Base-by-base conservation (phyloP, 2,113 vertebrate species). In the Melanotaenia duboulayi region DNA sequence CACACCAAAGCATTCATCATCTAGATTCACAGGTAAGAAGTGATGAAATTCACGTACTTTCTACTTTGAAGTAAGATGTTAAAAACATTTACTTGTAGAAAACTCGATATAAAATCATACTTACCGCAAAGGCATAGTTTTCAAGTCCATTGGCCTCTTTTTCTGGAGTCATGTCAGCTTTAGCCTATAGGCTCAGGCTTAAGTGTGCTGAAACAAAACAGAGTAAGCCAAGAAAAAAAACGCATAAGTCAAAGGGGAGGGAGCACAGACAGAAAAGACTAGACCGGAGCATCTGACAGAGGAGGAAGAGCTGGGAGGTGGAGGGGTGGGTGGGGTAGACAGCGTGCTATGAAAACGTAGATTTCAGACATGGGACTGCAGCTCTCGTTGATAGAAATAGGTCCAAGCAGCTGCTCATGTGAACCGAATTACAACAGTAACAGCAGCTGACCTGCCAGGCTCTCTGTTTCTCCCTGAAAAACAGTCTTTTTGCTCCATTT, bases 111-210 rank as follows among this genome's bases (percentile, higher is more conserved):
- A 46, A 24, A 22, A 19, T n/a, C 11, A 56, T 71, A 94, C 94
- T 95, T 67, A 95, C 94, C 48, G 85, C 56, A 89, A 94, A 95
- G 1, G 85, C 76, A 56, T 86, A 92, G 78, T 84, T 92, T 58
- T 93, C 87, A 25, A 89, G 81, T 11, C 87, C 90, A 20, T 91
- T 90, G 24, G 73, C 87, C 4, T 91, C 76, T 72, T 92, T 93
- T 59, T 91, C 90, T 28, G 85, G 81, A 86, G 87, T 81, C 94
- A 95, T 94, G 52, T 71, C 68, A 35, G 66, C 59, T 64, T 56
- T 65, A 56, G 32, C 58, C 56, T 68, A 9, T 5, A 4, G 40
- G 25, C 49, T 71, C 59, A 76, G 74, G 42, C 82, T 17, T 20
- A 60, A 11, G 2, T 72, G 20, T 11, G 59, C 71, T 65, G 59